Percentiles rank a stretch among this genome's conserved stretches.
phyloP scores from a whole-genome alignment of 2,888 invertebrate genomes.

The Phyto melanocephala region DNA sequence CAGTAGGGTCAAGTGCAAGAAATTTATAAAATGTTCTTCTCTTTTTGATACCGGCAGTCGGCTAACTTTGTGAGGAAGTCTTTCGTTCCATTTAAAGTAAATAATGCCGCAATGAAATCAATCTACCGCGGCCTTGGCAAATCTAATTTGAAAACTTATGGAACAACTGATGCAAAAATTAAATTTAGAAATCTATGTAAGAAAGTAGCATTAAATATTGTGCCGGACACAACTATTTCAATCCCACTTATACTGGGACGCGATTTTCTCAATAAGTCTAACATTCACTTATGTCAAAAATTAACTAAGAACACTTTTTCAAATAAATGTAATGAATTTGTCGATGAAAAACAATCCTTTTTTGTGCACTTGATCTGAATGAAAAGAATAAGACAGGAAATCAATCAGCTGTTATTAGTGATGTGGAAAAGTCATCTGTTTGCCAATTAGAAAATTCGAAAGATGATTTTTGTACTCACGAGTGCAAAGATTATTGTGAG shows the following conservation, averaged over 20 bases:
- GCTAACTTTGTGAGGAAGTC: constrained; percentile 34
- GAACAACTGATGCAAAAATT: constrained; percentile 25
- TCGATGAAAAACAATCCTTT: neutral
- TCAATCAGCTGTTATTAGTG: constrained; percentile 18
- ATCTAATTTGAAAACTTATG: constrained; percentile 16
- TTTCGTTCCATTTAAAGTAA: constrained; percentile 17
- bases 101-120: neutral
- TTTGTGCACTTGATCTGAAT: constrained; percentile 8
- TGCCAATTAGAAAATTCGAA: neutral
- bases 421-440: neutral
- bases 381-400: neutral
- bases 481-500: neutral
- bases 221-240: constrained; percentile 39
- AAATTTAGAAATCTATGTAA: constrained; percentile 35
- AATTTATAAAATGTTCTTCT: constrained; percentile 37
- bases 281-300: constrained; percentile 23
- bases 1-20: constrained; percentile 23
- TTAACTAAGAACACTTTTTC: neutral
- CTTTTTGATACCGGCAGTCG: constrained; percentile 55
- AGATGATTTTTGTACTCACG: neutral
- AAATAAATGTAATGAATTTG: constrained; percentile 16
- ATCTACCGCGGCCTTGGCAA: constrained; percentile 2
- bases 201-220: constrained; percentile 9
- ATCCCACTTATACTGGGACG: constrained; percentile 37
- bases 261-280: constrained; percentile 42